Evolutionary conservation across 2,113 vertebrate species (phyloP), one percentile per base, ranked within the genome.

Genomic region (Pelecanoides urinatrix): DNA sequence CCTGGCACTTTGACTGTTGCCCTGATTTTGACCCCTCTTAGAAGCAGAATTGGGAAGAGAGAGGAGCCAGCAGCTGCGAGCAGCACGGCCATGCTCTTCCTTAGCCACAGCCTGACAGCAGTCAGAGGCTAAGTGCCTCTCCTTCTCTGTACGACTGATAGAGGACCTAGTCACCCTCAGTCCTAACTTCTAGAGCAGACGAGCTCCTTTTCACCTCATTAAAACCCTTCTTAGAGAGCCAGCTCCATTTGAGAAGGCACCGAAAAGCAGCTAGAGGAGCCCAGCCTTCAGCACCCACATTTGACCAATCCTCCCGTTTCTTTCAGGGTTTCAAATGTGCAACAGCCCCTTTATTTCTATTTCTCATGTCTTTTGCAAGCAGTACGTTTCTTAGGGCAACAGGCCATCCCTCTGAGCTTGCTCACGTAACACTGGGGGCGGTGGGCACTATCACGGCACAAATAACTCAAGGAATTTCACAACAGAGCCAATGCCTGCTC

Each of bases 1-100:
- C 77, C 92, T 93, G 83, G 84, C 72, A 55, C 59, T 92, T 77
- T 15, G 15, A 40, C 49, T 67, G 30, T 16, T 94, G 89, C 45
- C 92, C 93, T 86, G 74, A 67, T 67, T 81, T 75, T 94, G 93
- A 97, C 84, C 92, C 10, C 56, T 92, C 81, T 27, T 36, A 38
- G 78, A 88, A 77, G 77, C 61, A 47, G 86, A 80, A 19, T 1
- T 62, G 61, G 73, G 63, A 75, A 88, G 49, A 58, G 38, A 88
- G 49, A 81, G 44, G 62, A 91, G 49, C 52, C 67, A 78, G 88
- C 72, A 86, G 70, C 88, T 93, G 68, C 0, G 12, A 90, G 53
- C 38, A 90, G 81, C 45, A 58, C 3, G 2, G 78, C 75, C 66
- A 0, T 13, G 52, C 17, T 58, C 86, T 93, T 78, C 47, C 77